Percentiles rank a stretch among this genome's conserved stretches.
These are phyloP conservation scores for Pseudotriccus pelzelni DNA, from an alignment of 2,797 vertebrate genomes.

Conservation along the genomic window DNA sequence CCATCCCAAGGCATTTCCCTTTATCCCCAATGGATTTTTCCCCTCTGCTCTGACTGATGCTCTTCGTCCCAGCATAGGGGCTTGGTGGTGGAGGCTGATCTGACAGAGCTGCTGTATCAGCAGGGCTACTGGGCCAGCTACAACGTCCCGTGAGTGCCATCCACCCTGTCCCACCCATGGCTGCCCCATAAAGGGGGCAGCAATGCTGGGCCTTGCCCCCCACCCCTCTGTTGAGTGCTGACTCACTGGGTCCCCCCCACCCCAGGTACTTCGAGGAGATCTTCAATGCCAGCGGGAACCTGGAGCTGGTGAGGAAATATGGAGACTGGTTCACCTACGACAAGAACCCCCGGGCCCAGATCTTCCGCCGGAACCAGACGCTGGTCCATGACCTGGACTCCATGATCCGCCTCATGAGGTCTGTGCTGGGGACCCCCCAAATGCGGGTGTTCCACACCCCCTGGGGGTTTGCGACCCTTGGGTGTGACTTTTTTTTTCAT, in stretches of 20 bases:
- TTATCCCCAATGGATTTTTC: fast-evolving
- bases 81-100: slow-evolving; percentile 79
- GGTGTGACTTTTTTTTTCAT: background rate
- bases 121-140: slow-evolving; percentile 95
- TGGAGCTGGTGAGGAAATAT: slow-evolving; percentile 83
- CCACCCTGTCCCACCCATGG: fast-evolving
- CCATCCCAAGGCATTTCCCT: fast-evolving
- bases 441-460: fast-evolving
- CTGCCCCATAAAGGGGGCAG: background rate
- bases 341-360: slow-evolving; percentile 88
- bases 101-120: slow-evolving; percentile 83
- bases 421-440: background rate
- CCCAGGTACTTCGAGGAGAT: slow-evolving; percentile 85
- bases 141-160: slow-evolving; percentile 87
- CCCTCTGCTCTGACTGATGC: fast-evolving
- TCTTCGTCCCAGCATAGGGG: slow-evolving; percentile 74
- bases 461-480: fast-evolving
- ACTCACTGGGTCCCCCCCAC: background rate
- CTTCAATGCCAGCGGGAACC: slow-evolving; percentile 89
- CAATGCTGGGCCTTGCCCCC: background rate
- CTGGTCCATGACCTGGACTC: slow-evolving; percentile 83
- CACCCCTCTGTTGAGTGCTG: fast-evolving
- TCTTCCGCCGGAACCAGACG: slow-evolving; percentile 90
- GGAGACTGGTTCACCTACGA: slow-evolving; percentile 92
- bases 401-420: slow-evolving; percentile 95